Evolutionary conservation across 2,797 vertebrate species (phyloP).

Genomic region (Pseudochromis fuscus): DNA sequence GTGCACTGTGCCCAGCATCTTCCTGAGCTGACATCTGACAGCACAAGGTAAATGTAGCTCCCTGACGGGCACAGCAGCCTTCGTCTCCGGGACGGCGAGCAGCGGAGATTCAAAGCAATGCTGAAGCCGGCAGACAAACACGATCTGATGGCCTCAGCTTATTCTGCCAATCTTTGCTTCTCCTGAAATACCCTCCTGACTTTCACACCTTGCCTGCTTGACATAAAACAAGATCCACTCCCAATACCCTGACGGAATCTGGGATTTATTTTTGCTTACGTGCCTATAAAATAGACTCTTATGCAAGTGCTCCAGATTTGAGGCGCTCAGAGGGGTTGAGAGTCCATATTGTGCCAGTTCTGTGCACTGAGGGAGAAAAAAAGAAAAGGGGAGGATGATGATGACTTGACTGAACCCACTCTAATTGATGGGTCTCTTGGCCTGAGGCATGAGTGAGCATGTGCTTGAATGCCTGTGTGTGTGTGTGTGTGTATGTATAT

Average conservation of each 20-base stretch:
- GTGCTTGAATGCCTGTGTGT: constrained; percentile 5
- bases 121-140: constrained; percentile 44
- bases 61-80: constrained; percentile 37
- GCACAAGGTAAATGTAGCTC: constrained; percentile 55
- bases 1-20: constrained; percentile 23
- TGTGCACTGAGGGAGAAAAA: constrained; percentile 41
- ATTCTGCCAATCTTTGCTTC: constrained; percentile 45
- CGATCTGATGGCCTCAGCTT: constrained; percentile 43
- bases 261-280: constrained; percentile 52
- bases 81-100: constrained; percentile 45
- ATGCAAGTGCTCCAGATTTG: constrained; percentile 70
- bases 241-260: constrained; percentile 3
- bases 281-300: constrained; percentile 61
- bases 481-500: constrained; percentile 11
- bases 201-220: constrained; percentile 37
- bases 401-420: constrained; percentile 73
- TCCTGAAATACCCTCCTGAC: constrained; percentile 44
- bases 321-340: constrained; percentile 55
- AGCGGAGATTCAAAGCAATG: constrained; percentile 35
- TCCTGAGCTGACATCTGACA: constrained; percentile 61
- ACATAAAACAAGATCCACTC: constrained; percentile 39
- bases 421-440: constrained; percentile 74
- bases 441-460: constrained; percentile 50
- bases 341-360: constrained; percentile 65
- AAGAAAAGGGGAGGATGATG: constrained; percentile 50